phyloP scores from a whole-genome alignment of 2,797 vertebrate genomes.

The Psittacula echo region DNA sequence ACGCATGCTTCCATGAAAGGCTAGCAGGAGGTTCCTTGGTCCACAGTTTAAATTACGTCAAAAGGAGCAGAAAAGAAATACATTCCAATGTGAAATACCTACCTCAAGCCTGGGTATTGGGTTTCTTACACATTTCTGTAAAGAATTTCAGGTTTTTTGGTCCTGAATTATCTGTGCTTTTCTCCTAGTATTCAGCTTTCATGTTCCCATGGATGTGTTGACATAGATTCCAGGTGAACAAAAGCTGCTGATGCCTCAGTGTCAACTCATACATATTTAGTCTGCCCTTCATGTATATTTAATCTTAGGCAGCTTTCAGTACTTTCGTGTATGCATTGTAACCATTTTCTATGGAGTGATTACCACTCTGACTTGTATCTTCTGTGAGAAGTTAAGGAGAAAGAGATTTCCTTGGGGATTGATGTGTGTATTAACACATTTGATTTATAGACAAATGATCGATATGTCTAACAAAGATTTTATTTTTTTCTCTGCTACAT shows the following conservation, averaged over 20 bases:
- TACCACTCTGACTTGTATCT: not conserved
- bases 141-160: not conserved
- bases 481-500: not conserved
- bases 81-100: not conserved
- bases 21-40: not conserved
- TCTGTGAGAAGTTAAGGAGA: not conserved
- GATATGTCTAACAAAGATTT: not conserved
- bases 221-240: not conserved
- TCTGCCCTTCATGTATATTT: not conserved
- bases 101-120: not conserved
- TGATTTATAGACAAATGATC: not conserved
- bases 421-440: not conserved
- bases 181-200: not conserved
- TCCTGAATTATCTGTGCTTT: not conserved
- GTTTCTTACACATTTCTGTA: not conserved
- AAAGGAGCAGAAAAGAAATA: not conserved
- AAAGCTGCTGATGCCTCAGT: not conserved
- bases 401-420: not conserved
- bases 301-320: not conserved
- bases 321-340: accelerated
- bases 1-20: not conserved
- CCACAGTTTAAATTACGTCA: not conserved
- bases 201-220: accelerated
- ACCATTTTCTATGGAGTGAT: not conserved
- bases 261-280: not conserved